Percentiles rank a stretch among this genome's conserved stretches.
Evolutionary conservation across 1,140 invertebrate genomes (phyloP).

Genomic region (Bicyclus anynana): DNA sequence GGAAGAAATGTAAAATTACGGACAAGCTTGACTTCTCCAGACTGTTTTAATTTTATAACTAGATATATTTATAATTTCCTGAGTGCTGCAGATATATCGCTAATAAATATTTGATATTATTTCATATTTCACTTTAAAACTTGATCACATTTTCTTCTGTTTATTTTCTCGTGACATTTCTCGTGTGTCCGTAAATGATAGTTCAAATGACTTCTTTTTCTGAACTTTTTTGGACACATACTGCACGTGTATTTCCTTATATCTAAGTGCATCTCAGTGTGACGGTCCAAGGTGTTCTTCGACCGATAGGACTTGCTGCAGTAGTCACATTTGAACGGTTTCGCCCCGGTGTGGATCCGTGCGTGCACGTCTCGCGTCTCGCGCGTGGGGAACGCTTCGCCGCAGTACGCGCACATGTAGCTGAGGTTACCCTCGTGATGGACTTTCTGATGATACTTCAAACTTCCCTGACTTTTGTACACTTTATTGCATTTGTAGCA

Average conservation of each 20-base stretch:
- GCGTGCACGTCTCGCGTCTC: conserved; percentile 51
- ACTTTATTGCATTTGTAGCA: conserved; percentile 46
- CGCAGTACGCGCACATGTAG: conserved; percentile 46
- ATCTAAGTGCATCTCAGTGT: conserved; percentile 52
- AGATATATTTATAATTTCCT: no score
- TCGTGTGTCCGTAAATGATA: conserved; percentile 51
- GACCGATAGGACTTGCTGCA: conserved; percentile 71
- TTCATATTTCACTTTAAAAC: no score
- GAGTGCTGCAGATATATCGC: no score
- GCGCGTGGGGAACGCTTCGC: conserved; percentile 51
- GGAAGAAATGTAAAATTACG: no score
- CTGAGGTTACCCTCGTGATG: conserved; percentile 45
- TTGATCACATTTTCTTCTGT: neutral
- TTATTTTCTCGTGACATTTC: conserved; percentile 15
- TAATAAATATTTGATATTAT: no score
- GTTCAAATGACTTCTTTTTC: conserved; percentile 51
- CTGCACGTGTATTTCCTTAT: conserved; percentile 72
- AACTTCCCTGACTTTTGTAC: conserved; percentile 37
- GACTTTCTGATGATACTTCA: conserved; percentile 39
- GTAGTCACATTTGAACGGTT: conserved; percentile 76
- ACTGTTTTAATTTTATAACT: no score
- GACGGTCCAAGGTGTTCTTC: conserved; percentile 45
- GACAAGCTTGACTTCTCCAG: no score
- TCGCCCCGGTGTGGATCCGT: conserved; percentile 69
- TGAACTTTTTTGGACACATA: conserved; percentile 72